Evolutionary conservation across 1,140 invertebrate genomes (phyloP).

Genomic region (Camponotus floridanus): DNA sequence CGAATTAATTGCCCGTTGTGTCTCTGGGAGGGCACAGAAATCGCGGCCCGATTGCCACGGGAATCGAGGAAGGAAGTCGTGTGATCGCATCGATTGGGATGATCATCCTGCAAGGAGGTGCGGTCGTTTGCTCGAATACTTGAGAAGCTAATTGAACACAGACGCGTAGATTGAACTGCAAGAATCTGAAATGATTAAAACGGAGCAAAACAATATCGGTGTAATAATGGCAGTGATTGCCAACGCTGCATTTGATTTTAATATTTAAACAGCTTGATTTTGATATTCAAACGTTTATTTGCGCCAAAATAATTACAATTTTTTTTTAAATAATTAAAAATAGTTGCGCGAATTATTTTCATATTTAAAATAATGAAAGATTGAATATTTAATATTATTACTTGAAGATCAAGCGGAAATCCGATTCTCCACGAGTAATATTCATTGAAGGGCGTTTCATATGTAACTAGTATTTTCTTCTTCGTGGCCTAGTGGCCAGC

Average conservation of each 20-base stretch:
- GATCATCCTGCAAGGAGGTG: constrained; percentile 72
- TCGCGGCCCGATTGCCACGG: constrained; percentile 75
- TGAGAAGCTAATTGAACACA: constrained; percentile 60
- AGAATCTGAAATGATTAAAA: constrained; percentile 52
- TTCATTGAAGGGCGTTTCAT: constrained; percentile 66
- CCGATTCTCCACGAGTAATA: background rate
- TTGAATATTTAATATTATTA: background rate
- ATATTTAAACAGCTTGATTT: background rate
- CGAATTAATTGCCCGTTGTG: constrained; percentile 81
- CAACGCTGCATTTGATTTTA: background rate
- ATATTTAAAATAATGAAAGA: background rate
- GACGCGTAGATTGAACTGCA: constrained; percentile 58
- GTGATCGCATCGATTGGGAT: constrained; percentile 58
- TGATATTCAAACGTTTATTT: background rate
- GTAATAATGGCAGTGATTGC: constrained; percentile 14
- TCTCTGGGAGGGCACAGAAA: constrained; percentile 73
- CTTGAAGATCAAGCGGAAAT: background rate
- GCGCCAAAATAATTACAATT: background rate
- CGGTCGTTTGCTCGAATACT: constrained; percentile 63
- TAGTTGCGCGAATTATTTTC: background rate
- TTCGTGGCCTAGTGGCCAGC: constrained; percentile 71
- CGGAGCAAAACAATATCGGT: background rate
- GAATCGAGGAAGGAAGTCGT: constrained; percentile 78
- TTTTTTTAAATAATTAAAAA: background rate
- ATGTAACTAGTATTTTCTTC: constrained; percentile 66